Percentiles rank a stretch among this genome's conserved stretches.
Conservation (phyloP, 2,113 vertebrate genomes). For the Epinephelus cyanopodus region DNA sequence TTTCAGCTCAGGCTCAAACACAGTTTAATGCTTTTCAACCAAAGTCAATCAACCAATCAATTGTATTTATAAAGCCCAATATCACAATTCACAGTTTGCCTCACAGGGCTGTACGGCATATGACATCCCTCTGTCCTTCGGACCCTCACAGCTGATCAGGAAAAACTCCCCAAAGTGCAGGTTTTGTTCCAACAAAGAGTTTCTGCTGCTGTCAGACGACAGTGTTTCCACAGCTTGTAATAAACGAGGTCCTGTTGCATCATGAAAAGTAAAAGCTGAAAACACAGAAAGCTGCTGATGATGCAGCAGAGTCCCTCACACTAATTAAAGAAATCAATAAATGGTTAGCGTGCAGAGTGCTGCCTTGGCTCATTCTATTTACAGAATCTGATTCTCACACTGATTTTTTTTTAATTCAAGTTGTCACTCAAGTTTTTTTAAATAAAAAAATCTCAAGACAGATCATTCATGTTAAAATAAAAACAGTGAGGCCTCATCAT, state of each 20-base stretch:
- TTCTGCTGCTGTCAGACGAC: too few species aligned
- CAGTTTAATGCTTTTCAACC: neutral
- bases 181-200: neutral
- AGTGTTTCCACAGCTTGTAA: neutral
- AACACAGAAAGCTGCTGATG: conserved; percentile 41
- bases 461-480: neutral
- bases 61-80: too few species aligned
- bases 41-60: too few species aligned
- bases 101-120: too few species aligned
- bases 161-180: neutral
- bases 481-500: neutral
- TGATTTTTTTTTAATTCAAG: neutral
- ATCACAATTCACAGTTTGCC: too few species aligned
- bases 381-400: neutral
- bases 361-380: conserved; percentile 2
- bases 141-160: too few species aligned
- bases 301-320: conserved; percentile 12
- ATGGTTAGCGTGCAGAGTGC: conserved; percentile 15
- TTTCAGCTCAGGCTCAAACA: neutral
- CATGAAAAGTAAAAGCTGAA: neutral
- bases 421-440: neutral
- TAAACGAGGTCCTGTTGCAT: neutral
- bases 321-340: conserved; percentile 55
- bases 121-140: too few species aligned
- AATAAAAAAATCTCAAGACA: neutral